Conservation (phyloP, 2,888 invertebrate genomes). For the Pheosia gnoma region DNA sequence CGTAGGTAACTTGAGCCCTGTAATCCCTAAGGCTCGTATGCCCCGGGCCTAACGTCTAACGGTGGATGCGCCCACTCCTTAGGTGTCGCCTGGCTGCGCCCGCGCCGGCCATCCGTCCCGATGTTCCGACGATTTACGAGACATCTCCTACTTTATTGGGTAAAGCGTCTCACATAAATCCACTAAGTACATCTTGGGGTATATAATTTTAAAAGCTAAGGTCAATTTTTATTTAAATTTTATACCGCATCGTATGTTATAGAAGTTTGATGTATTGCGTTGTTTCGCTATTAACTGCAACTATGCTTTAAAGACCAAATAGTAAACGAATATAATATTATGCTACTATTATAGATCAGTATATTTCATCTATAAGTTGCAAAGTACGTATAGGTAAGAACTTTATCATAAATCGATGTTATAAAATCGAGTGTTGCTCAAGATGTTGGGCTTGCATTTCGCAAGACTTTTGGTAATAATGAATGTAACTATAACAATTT, state of each 20-base stretch:
- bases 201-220: constrained; percentile 62
- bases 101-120: constrained; percentile 63
- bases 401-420: too few species aligned
- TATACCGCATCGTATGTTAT: constrained; percentile 30
- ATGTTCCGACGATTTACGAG: constrained; percentile 74
- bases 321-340: too few species aligned
- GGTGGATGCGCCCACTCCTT: constrained; percentile 75
- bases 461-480: too few species aligned
- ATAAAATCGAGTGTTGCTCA: too few species aligned
- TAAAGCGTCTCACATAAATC: constrained; percentile 78
- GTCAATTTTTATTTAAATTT: constrained; percentile 49
- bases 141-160: constrained; percentile 78
- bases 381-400: too few species aligned
- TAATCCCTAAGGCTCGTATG: constrained; percentile 42
- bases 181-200: constrained; percentile 58
- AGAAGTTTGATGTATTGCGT: constrained; percentile 9
- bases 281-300: neutral
- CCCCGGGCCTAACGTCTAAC: constrained; percentile 58
- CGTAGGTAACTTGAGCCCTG: constrained; percentile 40
- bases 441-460: too few species aligned
- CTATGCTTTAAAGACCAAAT: too few species aligned
- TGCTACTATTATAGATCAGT: too few species aligned
- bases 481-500: too few species aligned
- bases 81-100: constrained; percentile 66
- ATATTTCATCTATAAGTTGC: too few species aligned